Evolutionary conservation across 2,888 invertebrate genomes (phyloP), one percentile per base, ranked within the genome.

Genomic region (Amitus sp.): DNA sequence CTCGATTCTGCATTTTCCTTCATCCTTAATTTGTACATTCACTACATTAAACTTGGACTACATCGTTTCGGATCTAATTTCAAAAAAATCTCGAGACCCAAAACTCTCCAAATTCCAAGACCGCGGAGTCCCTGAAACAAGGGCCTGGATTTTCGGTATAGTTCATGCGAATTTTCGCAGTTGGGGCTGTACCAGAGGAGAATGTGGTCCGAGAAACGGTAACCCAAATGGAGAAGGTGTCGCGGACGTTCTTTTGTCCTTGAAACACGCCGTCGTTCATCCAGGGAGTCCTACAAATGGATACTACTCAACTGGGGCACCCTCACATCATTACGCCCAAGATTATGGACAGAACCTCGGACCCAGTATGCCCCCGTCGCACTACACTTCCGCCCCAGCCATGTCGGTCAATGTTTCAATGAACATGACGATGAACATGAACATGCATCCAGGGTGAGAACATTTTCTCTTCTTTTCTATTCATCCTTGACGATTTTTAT

Each of bases 361-460:
- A 6, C 76, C 79, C 39, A 70, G 76, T 17, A 72, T 77, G 42
- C 85, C 85, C 49, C 86, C 86, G 74, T 84, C 84, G 52, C 87
- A 87, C 82, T 87, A 87, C 62, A 74, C 82, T 30, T 71, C 79
- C 27, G 79, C 75, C 80, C 95, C 96, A 56, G 92, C 95, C 74
- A 96, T 97, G 96, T 95, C 94, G 75, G 96, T 97, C 68, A 97
- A 97, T 79, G 95, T 97, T 0, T 94, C 93, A 71, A 97, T 97
- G 96, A 96, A 96, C 82, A 97, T 97, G 96, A 96, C 96, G 55
- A 96, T 96, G 92, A 95, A 95, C 57, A 82, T 82, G 82, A 82
- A 82, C 66, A 80, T 81, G 81, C 81, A 81, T 60, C 74, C 80
- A 5, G 80, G 81, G 82, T 82, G 52, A 74, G 73, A 59, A 4